These are phyloP conservation scores for Lacerta agilis DNA, from an alignment of 2,797 vertebrate species.

Conservation along the genomic window DNA sequence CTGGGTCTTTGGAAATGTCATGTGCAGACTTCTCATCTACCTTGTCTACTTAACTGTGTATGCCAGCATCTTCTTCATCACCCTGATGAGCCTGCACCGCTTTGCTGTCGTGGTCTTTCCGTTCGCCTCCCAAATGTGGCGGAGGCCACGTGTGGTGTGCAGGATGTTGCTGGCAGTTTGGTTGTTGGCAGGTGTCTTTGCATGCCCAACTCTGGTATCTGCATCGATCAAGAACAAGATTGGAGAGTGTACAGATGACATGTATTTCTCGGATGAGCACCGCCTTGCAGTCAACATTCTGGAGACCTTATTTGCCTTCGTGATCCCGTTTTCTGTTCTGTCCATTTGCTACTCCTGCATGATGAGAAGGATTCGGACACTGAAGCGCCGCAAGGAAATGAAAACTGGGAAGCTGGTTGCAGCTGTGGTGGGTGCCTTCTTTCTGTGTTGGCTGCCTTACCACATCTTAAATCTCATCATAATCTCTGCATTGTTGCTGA, in stretches of 20 bases:
- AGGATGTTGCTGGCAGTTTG: slow-evolving; percentile 75
- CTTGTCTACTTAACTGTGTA: slow-evolving; percentile 82
- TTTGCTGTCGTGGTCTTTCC: slow-evolving; percentile 80
- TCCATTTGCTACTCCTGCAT: slow-evolving; percentile 82
- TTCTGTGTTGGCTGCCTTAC: slow-evolving; percentile 6
- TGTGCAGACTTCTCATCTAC: slow-evolving; percentile 76
- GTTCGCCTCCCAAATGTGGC: slow-evolving; percentile 78
- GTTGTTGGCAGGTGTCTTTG: slow-evolving; percentile 75
- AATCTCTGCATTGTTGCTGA: slow-evolving; percentile 64
- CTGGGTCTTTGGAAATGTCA: slow-evolving; percentile 80
- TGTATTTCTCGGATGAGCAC: slow-evolving; percentile 68
- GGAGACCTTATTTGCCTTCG: slow-evolving; percentile 81
- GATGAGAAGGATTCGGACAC: slow-evolving; percentile 79
- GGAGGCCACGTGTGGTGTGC: slow-evolving; percentile 67
- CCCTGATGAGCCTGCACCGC: slow-evolving; percentile 83
- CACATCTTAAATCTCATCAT: slow-evolving; percentile 79
- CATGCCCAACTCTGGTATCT: slow-evolving; percentile 78
- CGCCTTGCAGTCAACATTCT: slow-evolving; percentile 76
- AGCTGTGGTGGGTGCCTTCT: neutral
- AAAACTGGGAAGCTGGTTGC: slow-evolving; percentile 77
- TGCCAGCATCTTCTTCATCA: slow-evolving; percentile 84
- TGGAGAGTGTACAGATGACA: slow-evolving; percentile 72
- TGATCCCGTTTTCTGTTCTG: slow-evolving; percentile 73
- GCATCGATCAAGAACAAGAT: slow-evolving; percentile 49
- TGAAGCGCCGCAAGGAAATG: slow-evolving; percentile 81